A percentile compares a stretch with the other conserved stretches of the same genome.
Evolutionary conservation across 2,113 vertebrate species (phyloP).

Genomic region (Bothrops jararaca): DNA sequence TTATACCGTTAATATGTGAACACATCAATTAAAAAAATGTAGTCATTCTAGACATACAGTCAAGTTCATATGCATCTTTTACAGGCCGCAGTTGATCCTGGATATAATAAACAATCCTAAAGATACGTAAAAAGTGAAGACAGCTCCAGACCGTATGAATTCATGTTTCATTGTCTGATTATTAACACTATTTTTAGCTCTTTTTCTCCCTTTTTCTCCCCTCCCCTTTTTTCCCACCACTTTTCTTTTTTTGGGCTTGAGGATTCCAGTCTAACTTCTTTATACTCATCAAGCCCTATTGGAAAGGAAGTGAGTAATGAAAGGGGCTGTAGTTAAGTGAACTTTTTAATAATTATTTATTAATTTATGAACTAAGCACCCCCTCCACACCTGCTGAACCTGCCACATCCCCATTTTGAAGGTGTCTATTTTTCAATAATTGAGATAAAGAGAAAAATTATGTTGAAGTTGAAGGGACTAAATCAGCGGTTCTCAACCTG

Average conservation of each 20-base stretch:
- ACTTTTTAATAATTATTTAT: too few relatives aligned
- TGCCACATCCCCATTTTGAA: not conserved
- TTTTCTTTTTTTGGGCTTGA: not conserved
- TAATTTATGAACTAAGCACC: not conserved
- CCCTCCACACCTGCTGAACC: not conserved
- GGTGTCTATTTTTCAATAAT: not conserved
- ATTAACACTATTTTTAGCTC: not conserved
- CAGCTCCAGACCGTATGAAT: not conserved
- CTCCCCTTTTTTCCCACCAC: not conserved
- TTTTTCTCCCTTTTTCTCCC: not conserved
- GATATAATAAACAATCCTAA: not conserved
- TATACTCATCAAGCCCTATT: not conserved
- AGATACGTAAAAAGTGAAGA: not conserved
- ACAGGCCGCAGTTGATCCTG: not conserved
- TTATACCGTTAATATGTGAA: not conserved
- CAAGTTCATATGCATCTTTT: not conserved
- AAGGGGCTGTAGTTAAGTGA: not conserved
- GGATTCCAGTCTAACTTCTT: not conserved
- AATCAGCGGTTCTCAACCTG: too few relatives aligned
- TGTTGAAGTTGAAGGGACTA: not conserved
- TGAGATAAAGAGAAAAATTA: not conserved
- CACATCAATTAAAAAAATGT: not conserved
- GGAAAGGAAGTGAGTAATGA: not conserved
- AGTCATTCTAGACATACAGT: not conserved
- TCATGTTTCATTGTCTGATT: not conserved